Evolutionary conservation across 2,888 invertebrate species (phyloP), one percentile per base, ranked within the genome.

Genomic region (Lasioglossum morio): DNA sequence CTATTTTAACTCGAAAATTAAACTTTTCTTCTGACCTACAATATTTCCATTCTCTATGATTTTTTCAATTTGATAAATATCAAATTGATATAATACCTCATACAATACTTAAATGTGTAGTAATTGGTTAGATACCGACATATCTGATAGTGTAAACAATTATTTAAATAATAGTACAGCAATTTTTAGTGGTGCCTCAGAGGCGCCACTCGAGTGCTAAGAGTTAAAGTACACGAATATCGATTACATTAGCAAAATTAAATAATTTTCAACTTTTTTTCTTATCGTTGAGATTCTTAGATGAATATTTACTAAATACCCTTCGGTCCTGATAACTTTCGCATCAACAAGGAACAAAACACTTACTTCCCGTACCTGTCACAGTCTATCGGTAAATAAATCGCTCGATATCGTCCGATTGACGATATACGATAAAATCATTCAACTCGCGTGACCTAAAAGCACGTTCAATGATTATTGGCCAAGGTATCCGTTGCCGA

Each of bases 401-500:
- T 63, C 40, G 19, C 27, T 19, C 10, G 43, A 73, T 57, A 34
- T 27, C 23, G n/a, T 19, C 14, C 16, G n/a, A 82, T 60, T 19
- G 14, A 53, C 37, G 23, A 72, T 77, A 5, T 10, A 34, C 57
- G 81, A 81, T 78, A 72, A 43, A 76, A 10, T n/a, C 72, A 53
- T 66, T 76, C 63, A 34, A 53, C 34, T 63, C 48, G 74, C 30
- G 69, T 80, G 23, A 60, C 69, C 48, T 40, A 27, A n/a, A 74
- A 57, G 48, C 60, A 66, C 14, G 74, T 34, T 43, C 63, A 53
- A 16, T 46, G 48, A 76, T 85, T 79, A 82, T 53, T 53, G 69
- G 4, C 43, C 27, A 66, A 34, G 57, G 72, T 72, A 79, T n/a
- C 23, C 53, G 34, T n/a, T 40, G n/a, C 27, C n/a, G 43, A 73